Evolutionary conservation across 2,888 invertebrate species (phyloP).

Genomic region (Eristalis pertinax): DNA sequence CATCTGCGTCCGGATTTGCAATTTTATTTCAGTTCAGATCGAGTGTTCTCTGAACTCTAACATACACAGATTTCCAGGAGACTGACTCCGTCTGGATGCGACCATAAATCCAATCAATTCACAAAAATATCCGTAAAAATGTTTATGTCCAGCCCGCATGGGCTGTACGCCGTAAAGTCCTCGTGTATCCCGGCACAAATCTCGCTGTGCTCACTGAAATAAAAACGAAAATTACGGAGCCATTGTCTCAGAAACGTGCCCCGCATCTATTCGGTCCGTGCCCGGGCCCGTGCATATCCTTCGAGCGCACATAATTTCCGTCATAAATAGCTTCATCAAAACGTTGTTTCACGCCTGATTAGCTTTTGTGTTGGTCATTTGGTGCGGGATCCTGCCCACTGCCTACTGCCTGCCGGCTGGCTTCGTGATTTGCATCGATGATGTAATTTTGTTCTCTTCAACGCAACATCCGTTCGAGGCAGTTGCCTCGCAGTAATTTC

Average conservation of each 20-base stretch:
- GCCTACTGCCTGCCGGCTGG: background rate
- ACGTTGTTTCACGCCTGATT: background rate
- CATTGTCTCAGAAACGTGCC: background rate
- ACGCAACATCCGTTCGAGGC: background rate
- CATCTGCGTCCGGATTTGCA: background rate
- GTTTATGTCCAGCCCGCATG: background rate
- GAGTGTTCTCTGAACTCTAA: background rate
- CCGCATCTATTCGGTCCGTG: background rate
- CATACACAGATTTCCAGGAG: background rate
- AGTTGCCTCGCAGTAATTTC: background rate
- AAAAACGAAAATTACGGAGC: background rate
- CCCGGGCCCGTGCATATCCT: background rate
- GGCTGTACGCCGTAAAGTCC: background rate
- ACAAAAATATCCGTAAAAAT: background rate
- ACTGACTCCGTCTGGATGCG: background rate
- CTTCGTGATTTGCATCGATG: background rate
- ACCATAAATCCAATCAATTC: background rate
- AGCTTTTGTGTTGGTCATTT: background rate
- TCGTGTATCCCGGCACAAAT: background rate
- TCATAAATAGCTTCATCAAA: background rate
- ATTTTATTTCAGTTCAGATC: background rate
- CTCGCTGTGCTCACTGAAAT: background rate
- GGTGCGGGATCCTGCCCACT: background rate
- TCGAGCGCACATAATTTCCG: background rate
- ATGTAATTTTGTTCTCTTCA: background rate